phyloP scores from a whole-genome alignment of 2,113 vertebrate genomes.

The Ammodytes dubius region DNA sequence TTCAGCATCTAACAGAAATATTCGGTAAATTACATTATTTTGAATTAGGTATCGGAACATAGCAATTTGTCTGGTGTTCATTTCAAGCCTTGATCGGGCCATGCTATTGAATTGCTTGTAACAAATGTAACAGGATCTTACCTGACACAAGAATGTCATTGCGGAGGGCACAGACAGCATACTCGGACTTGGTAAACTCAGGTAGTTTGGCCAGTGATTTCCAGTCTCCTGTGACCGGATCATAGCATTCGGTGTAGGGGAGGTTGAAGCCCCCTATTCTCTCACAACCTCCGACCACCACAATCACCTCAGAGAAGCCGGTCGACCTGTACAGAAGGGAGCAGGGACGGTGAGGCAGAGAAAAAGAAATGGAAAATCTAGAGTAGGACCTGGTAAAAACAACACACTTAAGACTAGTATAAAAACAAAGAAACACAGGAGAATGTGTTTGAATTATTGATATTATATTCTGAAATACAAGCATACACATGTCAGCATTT shows the following conservation, averaged over 20 bases:
- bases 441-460: neutral
- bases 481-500: slow-evolving; percentile 7
- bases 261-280: slow-evolving; percentile 97
- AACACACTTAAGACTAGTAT: neutral
- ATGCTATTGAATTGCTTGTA: neutral
- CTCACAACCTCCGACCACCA: slow-evolving; percentile 98
- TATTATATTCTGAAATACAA: neutral
- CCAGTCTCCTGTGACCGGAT: slow-evolving; percentile 98
- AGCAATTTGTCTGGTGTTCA: neutral
- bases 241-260: slow-evolving; percentile 97
- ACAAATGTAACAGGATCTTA: slow-evolving; percentile 75
- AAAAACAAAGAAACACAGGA: slow-evolving; percentile 4
- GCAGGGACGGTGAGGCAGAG: neutral
- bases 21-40: no score
- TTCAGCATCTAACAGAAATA: no score
- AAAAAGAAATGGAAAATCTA: neutral
- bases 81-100: neutral
- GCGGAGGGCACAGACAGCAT: slow-evolving; percentile 95
- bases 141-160: slow-evolving; percentile 99
- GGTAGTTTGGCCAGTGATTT: slow-evolving; percentile 97
- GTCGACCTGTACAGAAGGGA: slow-evolving; percentile 89
- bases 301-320: slow-evolving; percentile 97
- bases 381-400: slow-evolving; percentile 3
- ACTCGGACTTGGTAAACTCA: slow-evolving; percentile 98
- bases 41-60: neutral